Base-by-base conservation (phyloP, 2,113 vertebrate genomes). In the Nesoenas mayeri region DNA sequence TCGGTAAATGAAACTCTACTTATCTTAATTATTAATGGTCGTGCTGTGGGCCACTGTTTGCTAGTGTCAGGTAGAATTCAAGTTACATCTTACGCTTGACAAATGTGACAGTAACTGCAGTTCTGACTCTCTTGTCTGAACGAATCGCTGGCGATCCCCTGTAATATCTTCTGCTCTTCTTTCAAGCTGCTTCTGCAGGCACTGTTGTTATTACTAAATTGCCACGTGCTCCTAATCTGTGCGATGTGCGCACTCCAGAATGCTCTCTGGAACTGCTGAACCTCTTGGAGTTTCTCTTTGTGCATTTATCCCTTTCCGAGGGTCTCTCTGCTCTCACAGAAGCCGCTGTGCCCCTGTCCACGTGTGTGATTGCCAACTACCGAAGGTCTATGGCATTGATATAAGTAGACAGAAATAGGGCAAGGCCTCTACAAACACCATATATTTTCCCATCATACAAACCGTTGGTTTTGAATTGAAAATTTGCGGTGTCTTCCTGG, bases 131-230 rank as follows among this genome's bases (percentile, higher is more conserved):
- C 31, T 36, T 73, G 60, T 79, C 40, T 42, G 65, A 42, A 18
- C 62, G 65, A 88, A 79, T 95, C 85, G 53, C 82, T 90, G 89
- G 56, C 88, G 83, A 17, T 90, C 80, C 57, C 89, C 85, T 82
- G 74, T 32, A n/a, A 44, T 47, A 21, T 38, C 10, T 72, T 72
- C 42, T 81, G 18, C 57, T 61, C 15, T 80, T 47, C 57, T 74
- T 81, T 11, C 40, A 42, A 26, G 73, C 65, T 60, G 34, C 67
- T 81, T 86, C 58, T 91, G 26, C 78, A 80, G 62, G 56, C 47
- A 3, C 44, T 54, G 21, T 47, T 47, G 48, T n/a, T 75, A 32
- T 13, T 86, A 64, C 65, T 79, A 22, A 74, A 89, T 28, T 54
- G 60, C 70, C 74, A 28, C 12, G 1, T 61, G 47, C 72, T 86